Base-by-base conservation (phyloP, 2,797 vertebrate genomes). In the Falco columbarius region DNA sequence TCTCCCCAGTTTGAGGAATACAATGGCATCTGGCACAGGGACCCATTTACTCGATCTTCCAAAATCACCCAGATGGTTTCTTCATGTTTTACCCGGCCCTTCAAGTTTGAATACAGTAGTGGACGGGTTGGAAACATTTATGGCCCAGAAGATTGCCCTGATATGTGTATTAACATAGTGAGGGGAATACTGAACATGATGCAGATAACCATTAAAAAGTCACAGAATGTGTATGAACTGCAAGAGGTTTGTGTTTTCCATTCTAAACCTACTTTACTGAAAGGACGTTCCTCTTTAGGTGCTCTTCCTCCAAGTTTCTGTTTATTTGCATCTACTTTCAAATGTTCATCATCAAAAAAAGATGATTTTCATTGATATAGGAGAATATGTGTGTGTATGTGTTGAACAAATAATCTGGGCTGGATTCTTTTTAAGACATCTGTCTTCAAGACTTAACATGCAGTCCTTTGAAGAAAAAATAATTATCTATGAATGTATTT, bases 161-260 rank as follows among this genome's bases (percentile, higher is more conserved):
- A 98, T 21, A 96, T 83, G 3, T 96, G 98, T 19, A 82, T 98
- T 80, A 99, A 99, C 97, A 97, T 99, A 19, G 94, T 98, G 56
- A 98, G 96, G 97, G 99, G 98, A 58, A 97, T 97, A 6, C 30
- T 97, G 71, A 94, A 74, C 65, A 2, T 98, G 94, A 90, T 99
- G 16, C 98, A 98, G 65, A 88, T 98, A 58, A 99, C 98, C 51
- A 94, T 98, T 80, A 99, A 99, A 96, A 98, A 98, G 76, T 98
- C 98, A n/a, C 98, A 98, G 79, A 98, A 86, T 11, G 94, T 98
- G 54, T 99, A 97, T n/a, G 97, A 98, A 32, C 54, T 97, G 36
- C 95, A 96, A 84, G 98, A 98, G 93, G 97, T 97, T 86, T 36
- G 93, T 92, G 55, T 92, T 80, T 61, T 40, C 32, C 7, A 1